Conservation (phyloP, 1,140 invertebrate genomes). For the Caenorhabditis brenneri region DNA sequence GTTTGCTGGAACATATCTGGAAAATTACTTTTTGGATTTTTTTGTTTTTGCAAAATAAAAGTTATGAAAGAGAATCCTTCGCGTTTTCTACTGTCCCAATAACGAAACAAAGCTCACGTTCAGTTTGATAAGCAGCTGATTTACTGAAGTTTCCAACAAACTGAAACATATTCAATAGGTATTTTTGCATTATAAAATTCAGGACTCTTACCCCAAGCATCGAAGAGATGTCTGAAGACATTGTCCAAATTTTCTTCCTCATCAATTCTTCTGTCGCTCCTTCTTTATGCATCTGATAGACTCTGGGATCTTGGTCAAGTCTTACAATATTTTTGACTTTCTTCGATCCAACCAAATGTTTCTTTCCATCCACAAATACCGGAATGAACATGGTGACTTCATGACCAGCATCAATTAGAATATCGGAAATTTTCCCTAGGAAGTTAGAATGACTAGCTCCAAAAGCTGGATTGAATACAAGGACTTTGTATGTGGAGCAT, state of each 20-base stretch:
- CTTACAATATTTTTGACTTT: background rate
- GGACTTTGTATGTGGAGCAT: no score
- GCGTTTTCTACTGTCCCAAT: no score
- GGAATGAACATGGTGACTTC: constrained; percentile 17
- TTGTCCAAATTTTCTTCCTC: background rate
- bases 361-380: background rate
- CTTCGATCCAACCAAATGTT: background rate
- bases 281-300: background rate
- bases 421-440: constrained; percentile 33
- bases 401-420: constrained; percentile 42
- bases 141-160: background rate
- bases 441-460: no score
- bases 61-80: no score
- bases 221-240: background rate
- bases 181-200: background rate
- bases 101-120: no score
- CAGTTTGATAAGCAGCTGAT: background rate
- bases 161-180: background rate
- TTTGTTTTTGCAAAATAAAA: no score
- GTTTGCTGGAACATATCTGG: background rate
- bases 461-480: no score
- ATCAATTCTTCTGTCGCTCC: background rate
- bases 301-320: background rate
- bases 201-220: background rate
- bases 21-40: no score